These are phyloP conservation scores for Venustoraphidia nigricollis DNA, from an alignment of 2,888 invertebrate species.

Conservation along the genomic window DNA sequence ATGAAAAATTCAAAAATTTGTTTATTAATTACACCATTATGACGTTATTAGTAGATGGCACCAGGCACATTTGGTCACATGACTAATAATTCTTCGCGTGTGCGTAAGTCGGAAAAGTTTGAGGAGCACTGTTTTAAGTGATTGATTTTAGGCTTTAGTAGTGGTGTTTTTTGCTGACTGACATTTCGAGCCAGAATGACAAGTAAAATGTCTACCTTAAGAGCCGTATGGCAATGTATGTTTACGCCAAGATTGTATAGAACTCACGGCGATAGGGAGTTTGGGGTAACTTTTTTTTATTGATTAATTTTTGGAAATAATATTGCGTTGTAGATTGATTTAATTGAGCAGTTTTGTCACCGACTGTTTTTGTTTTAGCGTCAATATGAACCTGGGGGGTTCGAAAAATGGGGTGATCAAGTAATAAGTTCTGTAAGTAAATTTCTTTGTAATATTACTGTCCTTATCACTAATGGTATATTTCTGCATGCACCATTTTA, in stretches of 20 bases:
- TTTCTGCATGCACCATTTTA: too few relatives aligned
- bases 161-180: too few relatives aligned
- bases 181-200: background rate
- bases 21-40: too few relatives aligned
- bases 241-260: slow-evolving; percentile 57
- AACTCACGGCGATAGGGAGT: slow-evolving; percentile 46
- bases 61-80: too few relatives aligned
- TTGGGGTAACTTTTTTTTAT: slow-evolving; percentile 29
- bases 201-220: slow-evolving; percentile 28
- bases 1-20: too few relatives aligned
- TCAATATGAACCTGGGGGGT: slow-evolving; percentile 46
- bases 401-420: slow-evolving; percentile 61
- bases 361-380: slow-evolving; percentile 28
- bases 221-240: slow-evolving; percentile 44
- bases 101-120: too few relatives aligned
- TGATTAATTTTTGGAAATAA: slow-evolving; percentile 4
- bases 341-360: too few relatives aligned
- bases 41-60: too few relatives aligned
- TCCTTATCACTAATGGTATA: background rate
- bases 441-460: background rate
- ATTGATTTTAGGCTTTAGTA: too few relatives aligned
- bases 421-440: slow-evolving; percentile 47
- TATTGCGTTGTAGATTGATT: slow-evolving; percentile 12
- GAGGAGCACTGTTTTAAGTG: too few relatives aligned
- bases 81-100: too few relatives aligned